Evolutionary conservation across 2,797 vertebrate genomes (phyloP), one percentile per base, ranked within the genome.

Genomic region (Acanthiza pusilla): DNA sequence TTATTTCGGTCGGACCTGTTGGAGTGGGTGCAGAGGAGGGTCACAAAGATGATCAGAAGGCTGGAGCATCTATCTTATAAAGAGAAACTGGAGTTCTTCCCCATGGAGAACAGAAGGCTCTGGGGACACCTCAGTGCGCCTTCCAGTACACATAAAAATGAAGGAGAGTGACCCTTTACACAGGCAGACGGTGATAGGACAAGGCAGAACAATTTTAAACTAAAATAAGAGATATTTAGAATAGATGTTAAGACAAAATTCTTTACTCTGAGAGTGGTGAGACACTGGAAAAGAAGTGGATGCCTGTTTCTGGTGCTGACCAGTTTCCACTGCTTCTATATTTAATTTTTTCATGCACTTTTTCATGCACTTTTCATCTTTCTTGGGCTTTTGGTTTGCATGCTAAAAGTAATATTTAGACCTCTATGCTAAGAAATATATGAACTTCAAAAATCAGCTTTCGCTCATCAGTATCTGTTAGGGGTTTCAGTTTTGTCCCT

Each of bases 101-200:
- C 23, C 43, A 11, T 22, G n/a, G 23, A 38, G 11, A 62, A 25
- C 9, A 38, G 36, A 58, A 58, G 29, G 14, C 11, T 71, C n/a
- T 40, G n/a, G 8, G 10, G 4, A 30, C 6, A 16, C 3, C 10
- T 58, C 29, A 34, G 11, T 58, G 10, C 0, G 12, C 25, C 12
- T 77, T 55, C 16, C 16, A 47, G 15, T 27, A 18, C 13, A 23
- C 30, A 19, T 23, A 26, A 51, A 57, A 47, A n/a, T n/a, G n/a
- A 50, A n/a, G 10, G 11, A 62, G 16, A 57, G 32, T 15, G 45
- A 45, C 12, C 25, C 57, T 57, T 63, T 45, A 26, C 17, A 22
- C 12, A 26, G 30, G 8, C 17, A 54, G 25, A 30, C 7, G 45
- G 5, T 16, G 25, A 45, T 7, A 38, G 16, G 14, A 63, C 61